Conservation (phyloP, 2,888 invertebrate genomes). For the Cephus pulcher region DNA sequence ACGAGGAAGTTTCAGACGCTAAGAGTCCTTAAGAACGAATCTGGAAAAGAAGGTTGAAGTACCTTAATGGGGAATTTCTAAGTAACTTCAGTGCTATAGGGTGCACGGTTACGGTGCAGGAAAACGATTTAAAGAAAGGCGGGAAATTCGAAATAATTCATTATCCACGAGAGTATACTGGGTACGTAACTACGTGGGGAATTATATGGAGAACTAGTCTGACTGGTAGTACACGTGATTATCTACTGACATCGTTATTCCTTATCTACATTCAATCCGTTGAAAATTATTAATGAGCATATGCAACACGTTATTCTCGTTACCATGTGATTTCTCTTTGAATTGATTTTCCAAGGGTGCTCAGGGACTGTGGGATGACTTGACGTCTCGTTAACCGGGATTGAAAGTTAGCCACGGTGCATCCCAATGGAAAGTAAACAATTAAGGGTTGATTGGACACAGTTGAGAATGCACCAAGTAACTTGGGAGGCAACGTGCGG, state of each 20-base stretch:
- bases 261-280: not conserved
- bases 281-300: not conserved
- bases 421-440: not conserved
- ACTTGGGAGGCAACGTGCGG: not conserved
- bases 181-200: not conserved
- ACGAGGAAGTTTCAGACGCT: not conserved
- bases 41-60: not conserved
- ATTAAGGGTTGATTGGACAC: not conserved
- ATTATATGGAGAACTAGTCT: not conserved
- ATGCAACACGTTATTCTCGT: not conserved
- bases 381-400: not conserved
- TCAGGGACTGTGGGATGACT: not conserved
- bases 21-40: not conserved
- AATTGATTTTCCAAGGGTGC: not conserved
- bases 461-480: not conserved
- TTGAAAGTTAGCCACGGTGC: not conserved
- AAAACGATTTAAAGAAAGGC: not conserved
- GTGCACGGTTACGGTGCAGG: not conserved
- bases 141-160: not conserved
- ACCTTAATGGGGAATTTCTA: not conserved
- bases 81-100: not conserved
- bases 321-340: not conserved
- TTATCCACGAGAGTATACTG: not conserved
- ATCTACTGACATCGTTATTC: not conserved
- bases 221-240: not conserved